These are phyloP conservation scores for Chloroclysta siterata DNA, from an alignment of 2,888 invertebrate genomes.

Conservation along the genomic window DNA sequence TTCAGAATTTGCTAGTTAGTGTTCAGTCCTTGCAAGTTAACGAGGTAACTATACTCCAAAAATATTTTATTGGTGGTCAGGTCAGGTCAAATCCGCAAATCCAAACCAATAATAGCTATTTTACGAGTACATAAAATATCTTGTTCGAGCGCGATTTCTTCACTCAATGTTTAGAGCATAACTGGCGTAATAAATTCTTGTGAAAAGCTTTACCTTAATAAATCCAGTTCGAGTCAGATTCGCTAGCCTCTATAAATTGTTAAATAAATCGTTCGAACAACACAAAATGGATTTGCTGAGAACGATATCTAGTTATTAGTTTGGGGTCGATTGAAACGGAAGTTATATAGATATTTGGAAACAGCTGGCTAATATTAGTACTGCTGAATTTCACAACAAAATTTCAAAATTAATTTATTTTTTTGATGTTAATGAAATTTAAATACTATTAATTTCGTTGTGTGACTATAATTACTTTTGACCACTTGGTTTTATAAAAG, in stretches of 20 bases:
- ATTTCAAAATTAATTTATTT: too few species aligned
- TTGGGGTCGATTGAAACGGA: conserved; percentile 45
- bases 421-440: too few species aligned
- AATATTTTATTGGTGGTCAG: conserved; percentile 17
- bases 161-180: conserved; percentile 58
- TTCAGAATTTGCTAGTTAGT: not conserved
- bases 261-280: conserved; percentile 76
- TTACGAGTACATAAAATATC: conserved; percentile 41
- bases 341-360: conserved; percentile 13
- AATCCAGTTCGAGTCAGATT: conserved; percentile 77
- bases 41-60: conserved; percentile 4
- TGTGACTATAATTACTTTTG: too few species aligned
- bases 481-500: too few species aligned
- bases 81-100: conserved; percentile 20
- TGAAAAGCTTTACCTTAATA: conserved; percentile 71
- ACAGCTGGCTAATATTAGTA: too few species aligned
- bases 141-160: conserved; percentile 57
- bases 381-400: too few species aligned
- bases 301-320: conserved; percentile 60
- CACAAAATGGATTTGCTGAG: conserved; percentile 57
- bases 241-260: conserved; percentile 74
- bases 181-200: conserved; percentile 70
- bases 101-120: conserved; percentile 32
- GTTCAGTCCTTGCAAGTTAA: too few species aligned
- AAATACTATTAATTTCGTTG: too few species aligned